Percentiles rank a stretch among this genome's conserved stretches.
Conservation (phyloP, 1,140 invertebrate species). For the Radopholus similis region DNA sequence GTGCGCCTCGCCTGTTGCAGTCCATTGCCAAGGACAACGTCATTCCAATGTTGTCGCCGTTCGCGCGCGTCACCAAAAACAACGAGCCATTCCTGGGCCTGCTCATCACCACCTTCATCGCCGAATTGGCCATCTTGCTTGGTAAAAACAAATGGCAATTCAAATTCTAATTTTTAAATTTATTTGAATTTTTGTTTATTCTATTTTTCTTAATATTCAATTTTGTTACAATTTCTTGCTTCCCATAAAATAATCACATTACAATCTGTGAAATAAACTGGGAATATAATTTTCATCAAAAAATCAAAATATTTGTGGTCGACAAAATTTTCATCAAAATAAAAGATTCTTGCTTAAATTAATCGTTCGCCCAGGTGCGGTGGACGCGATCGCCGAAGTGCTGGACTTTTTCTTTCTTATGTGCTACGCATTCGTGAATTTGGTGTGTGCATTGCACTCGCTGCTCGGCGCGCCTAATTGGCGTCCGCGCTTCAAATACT, state of each 20-base stretch:
- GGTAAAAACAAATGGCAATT: slow-evolving; percentile 49
- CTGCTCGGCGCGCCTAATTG: slow-evolving; percentile 88
- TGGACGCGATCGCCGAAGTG: slow-evolving; percentile 61
- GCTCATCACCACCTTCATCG: slow-evolving; percentile 81
- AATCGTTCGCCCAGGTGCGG: slow-evolving; percentile 58
- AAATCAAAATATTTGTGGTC: not conserved
- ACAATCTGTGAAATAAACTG: not conserved
- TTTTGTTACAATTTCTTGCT: not conserved
- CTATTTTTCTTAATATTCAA: not conserved
- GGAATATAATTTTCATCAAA: not conserved
- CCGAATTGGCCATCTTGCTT: slow-evolving; percentile 87
- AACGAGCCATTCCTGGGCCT: slow-evolving; percentile 92
- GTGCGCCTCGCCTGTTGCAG: slow-evolving; percentile 71
- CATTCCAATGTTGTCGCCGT: slow-evolving; percentile 87
- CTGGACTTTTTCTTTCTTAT: slow-evolving; percentile 82
- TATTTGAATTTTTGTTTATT: not conserved
- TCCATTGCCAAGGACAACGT: slow-evolving; percentile 96
- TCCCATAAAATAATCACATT: not conserved
- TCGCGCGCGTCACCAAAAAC: slow-evolving; percentile 82
- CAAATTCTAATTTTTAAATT: not conserved
- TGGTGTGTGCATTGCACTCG: slow-evolving; percentile 94
- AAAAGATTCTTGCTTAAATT: no score
- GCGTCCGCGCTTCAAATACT: slow-evolving; percentile 94
- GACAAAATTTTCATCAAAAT: no score
- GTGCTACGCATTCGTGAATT: slow-evolving; percentile 99